Conservation (phyloP, 1,140 invertebrate species). For the Meloidogyne chitwoodi region DNA sequence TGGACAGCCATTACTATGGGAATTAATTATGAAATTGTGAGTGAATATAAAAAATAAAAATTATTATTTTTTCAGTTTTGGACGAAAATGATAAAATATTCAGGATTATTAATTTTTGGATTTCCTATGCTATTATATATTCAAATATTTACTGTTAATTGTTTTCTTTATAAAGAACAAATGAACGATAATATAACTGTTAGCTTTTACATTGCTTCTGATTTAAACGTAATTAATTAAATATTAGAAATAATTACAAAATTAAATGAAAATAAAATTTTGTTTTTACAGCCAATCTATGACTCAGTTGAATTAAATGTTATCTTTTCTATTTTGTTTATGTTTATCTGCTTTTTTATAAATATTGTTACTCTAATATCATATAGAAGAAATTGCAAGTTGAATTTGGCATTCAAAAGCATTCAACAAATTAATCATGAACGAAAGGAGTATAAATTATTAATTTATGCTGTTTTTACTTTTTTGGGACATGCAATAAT, state of each 20-base stretch:
- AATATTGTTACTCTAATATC: neutral
- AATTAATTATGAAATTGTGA: neutral
- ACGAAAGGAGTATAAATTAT: neutral
- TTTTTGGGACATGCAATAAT: neutral
- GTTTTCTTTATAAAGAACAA: neutral
- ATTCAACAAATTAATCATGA: neutral
- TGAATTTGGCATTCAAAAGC: neutral
- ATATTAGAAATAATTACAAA: too few species aligned
- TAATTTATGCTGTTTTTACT: neutral
- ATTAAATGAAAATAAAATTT: too few species aligned
- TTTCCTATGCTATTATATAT: neutral
- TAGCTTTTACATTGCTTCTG: neutral
- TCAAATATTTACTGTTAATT: neutral
- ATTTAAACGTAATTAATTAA: neutral
- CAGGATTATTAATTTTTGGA: neutral
- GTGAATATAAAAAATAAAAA: too few species aligned
- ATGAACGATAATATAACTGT: neutral
- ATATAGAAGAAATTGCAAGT: neutral
- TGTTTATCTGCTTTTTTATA: neutral
- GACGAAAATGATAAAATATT: neutral
- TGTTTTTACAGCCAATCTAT: neutral
- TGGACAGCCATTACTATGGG: constrained; percentile 2
- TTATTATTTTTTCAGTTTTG: neutral
- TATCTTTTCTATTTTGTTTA: neutral
- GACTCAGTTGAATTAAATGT: neutral